A percentile compares a stretch with the other conserved stretches of the same genome.
Evolutionary conservation across 30 jellyfish, hydroid and myxozoan species (phyloP).

Genomic region (Hydractinia symbiolongicarpus): DNA sequence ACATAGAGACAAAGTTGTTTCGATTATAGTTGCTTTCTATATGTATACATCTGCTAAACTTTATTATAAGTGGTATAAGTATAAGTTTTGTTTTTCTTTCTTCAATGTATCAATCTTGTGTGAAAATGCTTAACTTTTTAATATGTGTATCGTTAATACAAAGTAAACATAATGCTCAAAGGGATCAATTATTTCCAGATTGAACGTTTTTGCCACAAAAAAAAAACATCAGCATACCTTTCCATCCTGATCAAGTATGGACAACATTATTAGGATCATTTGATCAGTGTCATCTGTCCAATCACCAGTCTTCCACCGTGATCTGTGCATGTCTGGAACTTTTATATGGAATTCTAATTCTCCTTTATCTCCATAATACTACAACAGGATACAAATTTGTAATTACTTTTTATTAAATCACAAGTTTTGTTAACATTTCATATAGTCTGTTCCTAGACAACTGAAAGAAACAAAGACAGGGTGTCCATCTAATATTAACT

Average conservation of each 20-base stretch:
- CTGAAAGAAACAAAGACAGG: background rate
- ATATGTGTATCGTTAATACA: too few relatives aligned
- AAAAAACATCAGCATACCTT: constrained; percentile 20
- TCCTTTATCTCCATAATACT: constrained; percentile 44
- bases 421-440: background rate
- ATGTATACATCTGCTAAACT: too few relatives aligned
- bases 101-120: too few relatives aligned
- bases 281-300: constrained; percentile 93
- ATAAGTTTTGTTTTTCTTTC: too few relatives aligned
- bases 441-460: background rate
- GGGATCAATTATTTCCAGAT: too few relatives aligned
- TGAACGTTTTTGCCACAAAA: too few relatives aligned
- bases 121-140: too few relatives aligned
- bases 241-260: constrained; percentile 59
- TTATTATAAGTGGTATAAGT: too few relatives aligned
- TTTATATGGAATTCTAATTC: constrained; percentile 42
- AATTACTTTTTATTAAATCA: background rate
- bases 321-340: constrained; percentile 78
- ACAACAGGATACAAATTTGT: background rate
- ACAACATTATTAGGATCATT: constrained; percentile 53
- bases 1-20: too few relatives aligned
- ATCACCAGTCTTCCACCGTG: constrained; percentile 65
- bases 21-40: too few relatives aligned
- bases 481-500: too few relatives aligned
- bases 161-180: too few relatives aligned